phyloP scores from a whole-genome alignment of 92 coral and sea anemone genomes.

The Zoanthus gigantus region DNA sequence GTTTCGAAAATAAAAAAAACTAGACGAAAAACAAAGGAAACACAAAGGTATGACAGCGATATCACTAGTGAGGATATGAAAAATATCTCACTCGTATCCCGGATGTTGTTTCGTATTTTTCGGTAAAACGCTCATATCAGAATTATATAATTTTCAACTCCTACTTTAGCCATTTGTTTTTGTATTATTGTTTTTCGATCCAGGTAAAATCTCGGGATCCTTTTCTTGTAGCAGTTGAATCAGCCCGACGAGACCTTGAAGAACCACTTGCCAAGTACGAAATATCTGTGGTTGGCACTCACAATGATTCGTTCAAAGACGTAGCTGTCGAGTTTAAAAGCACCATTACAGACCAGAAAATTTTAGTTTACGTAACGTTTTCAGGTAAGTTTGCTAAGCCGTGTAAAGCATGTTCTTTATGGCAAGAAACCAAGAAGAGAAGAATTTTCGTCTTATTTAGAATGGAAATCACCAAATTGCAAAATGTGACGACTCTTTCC shows the following conservation, averaged over 20 bases:
- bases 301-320: conserved; percentile 76
- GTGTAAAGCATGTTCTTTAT: too few relatives aligned
- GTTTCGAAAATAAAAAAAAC: too few relatives aligned
- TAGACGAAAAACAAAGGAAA: too few relatives aligned
- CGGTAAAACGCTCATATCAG: too few relatives aligned
- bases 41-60: too few relatives aligned
- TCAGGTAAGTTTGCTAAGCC: conserved; percentile 30
- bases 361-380: conserved; percentile 74
- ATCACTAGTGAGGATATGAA: too few relatives aligned
- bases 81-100: too few relatives aligned
- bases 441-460: too few relatives aligned
- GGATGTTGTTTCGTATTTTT: too few relatives aligned
- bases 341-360: conserved; percentile 79
- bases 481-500: too few relatives aligned
- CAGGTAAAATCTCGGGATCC: conserved; percentile 80
- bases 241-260: conserved; percentile 53
- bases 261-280: conserved; percentile 65
- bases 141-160: not conserved
- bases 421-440: too few relatives aligned
- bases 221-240: conserved; percentile 53
- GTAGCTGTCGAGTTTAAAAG: conserved; percentile 84
- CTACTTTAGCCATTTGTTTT: not conserved
- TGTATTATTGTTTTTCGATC: not conserved
- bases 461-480: too few relatives aligned
- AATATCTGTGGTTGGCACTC: conserved; percentile 62